These are phyloP conservation scores for Psittacus erithacus DNA, from an alignment of 2,113 vertebrate species.

Conservation along the genomic window DNA sequence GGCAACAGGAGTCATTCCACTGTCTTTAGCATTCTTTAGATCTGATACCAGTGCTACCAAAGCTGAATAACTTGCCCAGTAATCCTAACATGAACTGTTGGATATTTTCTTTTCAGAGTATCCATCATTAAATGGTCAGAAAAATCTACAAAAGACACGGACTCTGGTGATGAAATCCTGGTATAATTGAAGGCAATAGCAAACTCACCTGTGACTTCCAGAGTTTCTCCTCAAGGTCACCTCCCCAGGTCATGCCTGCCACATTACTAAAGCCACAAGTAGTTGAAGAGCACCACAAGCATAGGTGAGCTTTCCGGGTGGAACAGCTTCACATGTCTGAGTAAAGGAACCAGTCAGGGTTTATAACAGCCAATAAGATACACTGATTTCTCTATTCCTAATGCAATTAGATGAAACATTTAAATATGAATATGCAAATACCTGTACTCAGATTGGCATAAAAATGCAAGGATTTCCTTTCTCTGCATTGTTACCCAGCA, in stretches of 20 bases:
- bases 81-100: neutral
- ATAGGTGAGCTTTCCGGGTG: neutral
- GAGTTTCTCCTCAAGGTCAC: neutral
- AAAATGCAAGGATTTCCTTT: neutral
- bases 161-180: neutral
- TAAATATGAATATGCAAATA: neutral
- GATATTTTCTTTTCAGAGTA: neutral
- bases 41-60: neutral
- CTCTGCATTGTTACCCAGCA: constrained; percentile 15
- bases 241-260: neutral
- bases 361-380: neutral
- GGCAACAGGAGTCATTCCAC: neutral
- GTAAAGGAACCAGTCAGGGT: neutral
- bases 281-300: neutral
- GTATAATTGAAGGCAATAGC: neutral
- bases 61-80: neutral
- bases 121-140: neutral
- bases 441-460: neutral
- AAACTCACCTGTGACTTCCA: neutral
- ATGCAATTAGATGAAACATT: neutral
- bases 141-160: neutral
- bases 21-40: neutral
- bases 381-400: neutral
- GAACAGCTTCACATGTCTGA: neutral
- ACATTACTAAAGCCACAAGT: neutral